phyloP scores from a whole-genome alignment of 2,797 vertebrate species.

The Falco peregrinus region DNA sequence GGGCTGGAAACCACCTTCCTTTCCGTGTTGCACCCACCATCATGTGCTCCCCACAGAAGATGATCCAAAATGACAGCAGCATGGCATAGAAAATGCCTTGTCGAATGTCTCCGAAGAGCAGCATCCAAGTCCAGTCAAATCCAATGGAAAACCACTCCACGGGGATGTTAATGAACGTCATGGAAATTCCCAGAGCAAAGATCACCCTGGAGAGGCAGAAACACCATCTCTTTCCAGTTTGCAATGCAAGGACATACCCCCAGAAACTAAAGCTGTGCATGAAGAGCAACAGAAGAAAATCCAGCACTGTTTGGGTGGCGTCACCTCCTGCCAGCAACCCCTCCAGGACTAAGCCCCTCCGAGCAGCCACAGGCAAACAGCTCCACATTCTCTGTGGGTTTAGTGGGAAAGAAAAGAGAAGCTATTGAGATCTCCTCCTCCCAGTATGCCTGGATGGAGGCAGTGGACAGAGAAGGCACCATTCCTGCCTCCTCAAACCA shows the following conservation, averaged over 20 bases:
- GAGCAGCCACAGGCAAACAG: background rate
- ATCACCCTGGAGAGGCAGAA: constrained; percentile 84
- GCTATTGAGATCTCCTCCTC: background rate
- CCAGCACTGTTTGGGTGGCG: background rate
- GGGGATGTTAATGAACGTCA: constrained; percentile 98
- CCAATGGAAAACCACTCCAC: constrained; percentile 98
- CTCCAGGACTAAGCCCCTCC: background rate
- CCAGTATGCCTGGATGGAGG: background rate
- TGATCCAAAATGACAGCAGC: constrained; percentile 98
- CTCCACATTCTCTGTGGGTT: background rate
- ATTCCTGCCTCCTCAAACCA: background rate
- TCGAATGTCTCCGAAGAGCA: constrained; percentile 94
- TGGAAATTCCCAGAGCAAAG: constrained; percentile 95
- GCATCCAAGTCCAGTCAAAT: constrained; percentile 99
- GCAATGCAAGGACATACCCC: background rate
- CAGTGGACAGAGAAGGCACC: background rate
- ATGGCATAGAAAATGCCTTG: constrained; percentile 98
- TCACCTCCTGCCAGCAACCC: background rate
- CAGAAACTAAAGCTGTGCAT: background rate
- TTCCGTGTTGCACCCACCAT: constrained; percentile 81
- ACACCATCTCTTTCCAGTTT: background rate
- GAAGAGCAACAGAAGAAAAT: background rate
- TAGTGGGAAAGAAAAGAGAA: background rate
- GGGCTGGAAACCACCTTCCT: background rate
- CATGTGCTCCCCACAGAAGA: constrained; percentile 98